Evolutionary conservation across 2,113 vertebrate species (phyloP), one percentile per base, ranked within the genome.

Genomic region (Egretta garzetta): DNA sequence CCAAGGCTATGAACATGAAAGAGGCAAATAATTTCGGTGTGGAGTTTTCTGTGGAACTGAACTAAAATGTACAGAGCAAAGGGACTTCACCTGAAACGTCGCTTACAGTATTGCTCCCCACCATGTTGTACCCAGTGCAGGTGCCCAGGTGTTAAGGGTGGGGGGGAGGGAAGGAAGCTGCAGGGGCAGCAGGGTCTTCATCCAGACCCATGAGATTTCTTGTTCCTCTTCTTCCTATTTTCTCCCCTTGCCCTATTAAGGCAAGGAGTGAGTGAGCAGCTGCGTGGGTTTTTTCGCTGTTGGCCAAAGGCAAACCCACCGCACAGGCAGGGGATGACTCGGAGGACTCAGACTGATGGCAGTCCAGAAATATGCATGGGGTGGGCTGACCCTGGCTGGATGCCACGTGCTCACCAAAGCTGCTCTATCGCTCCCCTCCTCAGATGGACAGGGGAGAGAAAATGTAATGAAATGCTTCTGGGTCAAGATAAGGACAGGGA

Each of bases 111-210:
- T 2, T 62, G 17, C 12, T 20, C 14, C 17, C 55, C 33, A 12
- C 30, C 18, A 4, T 4, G 5, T 4, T 50, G 3, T 47, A 35
- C 23, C 6, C 1, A 5, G 6, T 1, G 30, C 19, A 8, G 26
- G 24, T 8, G 35, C 4, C 47, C 53, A 0, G 3, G 11, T 2
- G 4, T 15, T 8, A 12, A 32, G 10, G 15, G 8, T 2, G 41
- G 8, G 8, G 8, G 12, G 20, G 14, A 2, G 4, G 39, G 39
- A 13, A 41, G 39, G 39, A 41, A 5, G 8, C 43, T 45, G 3
- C 35, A 4, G 19, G 4, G 5, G 41, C 14, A 6, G 13, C 41
- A 43, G 41, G 41, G 41, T 68, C 62, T 72, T 63, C 39, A 67
- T 33, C 7, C n/a, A 68, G 47, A 52, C 10, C 14, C 0, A 0